These are phyloP conservation scores for Tapirus indicus DNA, from an alignment of 2,797 vertebrate species.

Conservation along the genomic window DNA sequence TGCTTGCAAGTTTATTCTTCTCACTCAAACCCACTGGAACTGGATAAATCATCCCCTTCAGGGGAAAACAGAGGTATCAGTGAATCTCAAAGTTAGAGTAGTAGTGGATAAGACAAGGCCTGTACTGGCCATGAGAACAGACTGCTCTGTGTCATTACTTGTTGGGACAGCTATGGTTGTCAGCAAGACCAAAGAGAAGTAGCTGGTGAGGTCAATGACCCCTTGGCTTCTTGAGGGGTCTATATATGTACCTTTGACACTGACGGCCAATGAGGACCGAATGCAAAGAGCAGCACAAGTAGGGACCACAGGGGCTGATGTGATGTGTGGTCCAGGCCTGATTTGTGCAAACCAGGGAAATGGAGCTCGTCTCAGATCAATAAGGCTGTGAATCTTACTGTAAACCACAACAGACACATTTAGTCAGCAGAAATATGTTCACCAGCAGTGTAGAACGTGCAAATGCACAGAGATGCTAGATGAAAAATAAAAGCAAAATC, in stretches of 20 bases:
- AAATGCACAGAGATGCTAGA: not conserved
- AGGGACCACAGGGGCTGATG: not conserved
- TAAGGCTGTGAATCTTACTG: not conserved
- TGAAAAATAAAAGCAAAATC: slow-evolving; percentile 10
- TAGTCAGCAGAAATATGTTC: not conserved
- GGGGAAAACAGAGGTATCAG: not conserved
- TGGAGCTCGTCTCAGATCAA: not conserved
- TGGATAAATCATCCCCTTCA: not conserved
- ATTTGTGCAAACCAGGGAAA: slow-evolving; percentile 15
- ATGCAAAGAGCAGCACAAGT: not conserved
- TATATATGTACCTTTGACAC: not conserved
- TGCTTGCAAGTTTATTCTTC: slow-evolving; percentile 27
- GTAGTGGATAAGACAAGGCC: not conserved
- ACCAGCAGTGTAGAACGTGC: not conserved
- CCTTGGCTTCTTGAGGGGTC: not conserved
- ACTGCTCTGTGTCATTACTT: not conserved
- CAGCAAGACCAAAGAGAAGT: slow-evolving; percentile 28
- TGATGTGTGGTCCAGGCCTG: not conserved
- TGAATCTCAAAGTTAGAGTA: not conserved
- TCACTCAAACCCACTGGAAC: not conserved
- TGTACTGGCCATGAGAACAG: not conserved
- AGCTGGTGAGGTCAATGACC: not conserved
- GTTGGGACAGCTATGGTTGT: not conserved
- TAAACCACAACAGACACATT: not conserved
- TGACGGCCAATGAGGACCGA: not conserved